Evolutionary conservation across 2,888 invertebrate genomes (phyloP), one percentile per base, ranked within the genome.

Genomic region (Melikaiella ostensackeni): DNA sequence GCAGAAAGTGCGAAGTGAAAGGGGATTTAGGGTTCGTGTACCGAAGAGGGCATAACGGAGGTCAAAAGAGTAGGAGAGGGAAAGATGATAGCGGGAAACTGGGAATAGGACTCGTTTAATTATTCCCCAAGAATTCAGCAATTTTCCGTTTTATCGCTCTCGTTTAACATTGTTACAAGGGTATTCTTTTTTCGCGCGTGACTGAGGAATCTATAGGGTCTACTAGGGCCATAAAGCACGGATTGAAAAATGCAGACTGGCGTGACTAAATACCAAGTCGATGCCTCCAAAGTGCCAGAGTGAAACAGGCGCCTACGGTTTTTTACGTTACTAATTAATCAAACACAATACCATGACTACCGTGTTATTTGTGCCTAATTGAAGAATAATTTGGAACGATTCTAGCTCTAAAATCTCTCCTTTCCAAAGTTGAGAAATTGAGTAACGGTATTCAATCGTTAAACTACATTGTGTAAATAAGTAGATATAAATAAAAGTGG

Each of bases 81-180:
- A 38, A 33, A 59, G n/a, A 33, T 70, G 70, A 70, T 70, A 70
- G n/a, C 70, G 70, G 70, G 50, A 70, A 70, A 55, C 33, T 33
- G 70, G 76, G 73, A 76, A 76, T 75, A 82, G 79, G 82, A 76
- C 79, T 66, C 83, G 83, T 86, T 87, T 89, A 88, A 89, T 89
- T 88, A 86, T 85, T 84, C 81, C 75, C 80, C 78, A 84, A 83
- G 88, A 86, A 87, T 87, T 84, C 82, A 80, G 83, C 86, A 87
- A 89, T 89, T 89, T 88, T 88, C 85, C 86, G 84, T 87, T 87
- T 88, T 88, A 85, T 85, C 84, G 84, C 84, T 76, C 82, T 70
- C 79, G 80, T 75, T 79, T 79, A 77, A 57, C 78, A 76, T 66
- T 70, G 35, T 64, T 24, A 21, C 62, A 24, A 46, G n/a, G 46